These are phyloP conservation scores for Balearica regulorum DNA, from an alignment of 2,797 vertebrate genomes.

Conservation along the genomic window DNA sequence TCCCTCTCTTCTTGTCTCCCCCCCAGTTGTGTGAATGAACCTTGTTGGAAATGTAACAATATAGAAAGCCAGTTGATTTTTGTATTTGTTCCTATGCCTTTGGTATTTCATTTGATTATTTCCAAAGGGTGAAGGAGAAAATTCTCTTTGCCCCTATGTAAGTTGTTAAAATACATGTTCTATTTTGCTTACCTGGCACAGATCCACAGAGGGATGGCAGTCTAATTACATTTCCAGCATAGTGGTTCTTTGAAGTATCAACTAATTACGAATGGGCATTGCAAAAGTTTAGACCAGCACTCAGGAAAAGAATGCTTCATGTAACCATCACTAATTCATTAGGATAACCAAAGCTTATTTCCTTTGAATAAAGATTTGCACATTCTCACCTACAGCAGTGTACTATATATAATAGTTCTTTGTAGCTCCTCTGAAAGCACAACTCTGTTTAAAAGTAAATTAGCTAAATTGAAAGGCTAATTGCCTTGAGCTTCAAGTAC, in stretches of 20 bases:
- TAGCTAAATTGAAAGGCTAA: conserved; percentile 48
- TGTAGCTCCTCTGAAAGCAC: conserved; percentile 26
- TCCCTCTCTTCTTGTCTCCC: neutral
- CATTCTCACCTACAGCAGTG: conserved; percentile 45
- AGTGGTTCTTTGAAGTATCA: conserved; percentile 45
- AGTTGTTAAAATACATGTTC: neutral
- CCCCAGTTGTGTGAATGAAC: neutral
- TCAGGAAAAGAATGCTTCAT: conserved; percentile 28
- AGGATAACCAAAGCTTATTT: conserved; percentile 46
- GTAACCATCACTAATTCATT: conserved; percentile 50
- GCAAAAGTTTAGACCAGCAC: conserved; percentile 8
- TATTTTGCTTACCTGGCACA: conserved; percentile 33
- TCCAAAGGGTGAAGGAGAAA: neutral
- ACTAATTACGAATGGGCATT: conserved; percentile 23
- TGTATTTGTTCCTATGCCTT: neutral
- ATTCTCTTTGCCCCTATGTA: neutral
- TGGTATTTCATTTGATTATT: neutral
- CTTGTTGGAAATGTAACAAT: neutral
- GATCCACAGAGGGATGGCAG: neutral
- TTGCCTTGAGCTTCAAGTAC: conserved; percentile 43
- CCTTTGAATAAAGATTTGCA: conserved; percentile 45
- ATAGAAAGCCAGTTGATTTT: neutral
- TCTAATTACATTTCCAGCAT: conserved; percentile 23
- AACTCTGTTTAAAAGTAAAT: conserved; percentile 60
- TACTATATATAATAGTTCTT: conserved; percentile 14